These are phyloP conservation scores for Amphimallon solstitiale DNA, from an alignment of 2,888 invertebrate species.

Conservation along the genomic window DNA sequence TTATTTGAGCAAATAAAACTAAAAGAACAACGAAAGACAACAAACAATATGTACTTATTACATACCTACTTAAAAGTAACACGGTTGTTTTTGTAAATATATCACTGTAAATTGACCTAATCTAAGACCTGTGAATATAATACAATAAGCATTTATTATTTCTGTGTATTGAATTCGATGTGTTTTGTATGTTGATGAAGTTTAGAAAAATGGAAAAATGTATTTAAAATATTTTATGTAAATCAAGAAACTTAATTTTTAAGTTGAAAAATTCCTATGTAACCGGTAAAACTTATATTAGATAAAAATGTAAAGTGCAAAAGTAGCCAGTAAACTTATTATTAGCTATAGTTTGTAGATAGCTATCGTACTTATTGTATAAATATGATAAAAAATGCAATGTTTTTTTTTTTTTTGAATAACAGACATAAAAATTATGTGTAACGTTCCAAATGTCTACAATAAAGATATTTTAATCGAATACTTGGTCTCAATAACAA, in stretches of 20 bases:
- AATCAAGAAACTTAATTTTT: neutral
- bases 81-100: slow-evolving; percentile 37
- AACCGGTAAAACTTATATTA: slow-evolving; percentile 18
- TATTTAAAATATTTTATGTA: neutral
- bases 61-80: slow-evolving; percentile 15
- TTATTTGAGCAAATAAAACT: slow-evolving; percentile 7
- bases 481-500: slow-evolving; percentile 10
- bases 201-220: slow-evolving; percentile 19
- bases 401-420: slow-evolving; percentile 53
- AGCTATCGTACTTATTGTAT: slow-evolving; percentile 56
- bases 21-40: slow-evolving; percentile 24
- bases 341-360: slow-evolving; percentile 53
- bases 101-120: slow-evolving; percentile 29
- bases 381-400: slow-evolving; percentile 53
- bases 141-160: slow-evolving; percentile 22
- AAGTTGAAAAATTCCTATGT: slow-evolving; percentile 25
- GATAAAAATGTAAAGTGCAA: slow-evolving; percentile 43
- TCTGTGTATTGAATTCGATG: slow-evolving; percentile 25
- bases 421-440: slow-evolving; percentile 57
- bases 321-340: slow-evolving; percentile 40
- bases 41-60: neutral
- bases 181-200: slow-evolving; percentile 24
- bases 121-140: slow-evolving; percentile 28
- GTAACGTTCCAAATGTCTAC: slow-evolving; percentile 57
- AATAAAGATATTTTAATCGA: slow-evolving; percentile 51